A percentile compares a stretch with the other conserved stretches of the same genome.
Evolutionary conservation across 2,113 vertebrate species (phyloP).

Genomic region (Dasyurus viverrinus): DNA sequence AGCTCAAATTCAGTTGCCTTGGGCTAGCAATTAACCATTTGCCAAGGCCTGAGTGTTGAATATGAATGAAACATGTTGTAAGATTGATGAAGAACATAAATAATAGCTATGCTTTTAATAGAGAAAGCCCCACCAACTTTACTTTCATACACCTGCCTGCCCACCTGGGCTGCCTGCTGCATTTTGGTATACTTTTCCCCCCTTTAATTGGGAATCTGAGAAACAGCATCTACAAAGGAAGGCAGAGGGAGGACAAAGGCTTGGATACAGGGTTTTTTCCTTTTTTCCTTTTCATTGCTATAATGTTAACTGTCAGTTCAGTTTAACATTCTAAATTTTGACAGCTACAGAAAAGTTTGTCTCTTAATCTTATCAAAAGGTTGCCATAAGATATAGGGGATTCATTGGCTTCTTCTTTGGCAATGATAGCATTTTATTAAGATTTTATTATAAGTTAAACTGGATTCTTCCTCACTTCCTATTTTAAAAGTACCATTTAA

Average conservation of each 20-base stretch:
- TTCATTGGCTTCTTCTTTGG: not conserved
- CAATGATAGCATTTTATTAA: not conserved
- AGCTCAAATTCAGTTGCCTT: conserved; percentile 57
- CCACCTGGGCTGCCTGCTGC: conserved; percentile 18
- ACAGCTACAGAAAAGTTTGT: not conserved
- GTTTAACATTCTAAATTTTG: not conserved
- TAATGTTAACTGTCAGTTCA: not conserved
- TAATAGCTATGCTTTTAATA: conserved; percentile 56
- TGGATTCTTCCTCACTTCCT: not conserved
- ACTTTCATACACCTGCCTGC: conserved; percentile 29
- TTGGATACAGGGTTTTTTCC: conserved; percentile 11
- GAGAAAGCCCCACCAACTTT: conserved; percentile 16
- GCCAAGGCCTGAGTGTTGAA: conserved; percentile 46
- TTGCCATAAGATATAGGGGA: not conserved
- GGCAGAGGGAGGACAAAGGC: not conserved
- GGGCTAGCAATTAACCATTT: conserved; percentile 64
- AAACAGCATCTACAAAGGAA: conserved; percentile 18
- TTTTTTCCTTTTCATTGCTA: not conserved
- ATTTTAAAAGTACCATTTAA: not conserved
- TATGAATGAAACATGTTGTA: conserved; percentile 51
- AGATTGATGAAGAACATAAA: conserved; percentile 57
- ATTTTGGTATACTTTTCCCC: not conserved
- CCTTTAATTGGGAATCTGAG: conserved; percentile 31
- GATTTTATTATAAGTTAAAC: not conserved
- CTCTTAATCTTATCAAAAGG: not conserved